Evolutionary conservation across 53 echinoderm and acorn worm species (phyloP).

Genomic region (Patiria pectinifera): DNA sequence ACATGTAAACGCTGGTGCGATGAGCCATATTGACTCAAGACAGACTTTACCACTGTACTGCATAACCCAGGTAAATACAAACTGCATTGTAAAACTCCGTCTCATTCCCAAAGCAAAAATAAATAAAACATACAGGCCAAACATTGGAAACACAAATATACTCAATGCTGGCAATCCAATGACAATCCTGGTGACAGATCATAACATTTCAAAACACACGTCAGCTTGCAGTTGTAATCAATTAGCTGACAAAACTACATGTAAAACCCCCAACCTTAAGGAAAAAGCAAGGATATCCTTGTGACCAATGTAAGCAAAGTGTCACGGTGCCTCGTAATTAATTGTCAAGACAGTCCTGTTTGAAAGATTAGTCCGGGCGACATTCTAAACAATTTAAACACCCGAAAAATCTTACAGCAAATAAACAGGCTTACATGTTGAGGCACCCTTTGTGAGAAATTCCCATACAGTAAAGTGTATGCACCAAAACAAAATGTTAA

Average conservation of each 20-base stretch:
- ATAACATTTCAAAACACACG: neutral
- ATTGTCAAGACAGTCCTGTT: slow-evolving; percentile 9
- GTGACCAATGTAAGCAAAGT: slow-evolving; percentile 7
- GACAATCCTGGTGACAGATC: neutral
- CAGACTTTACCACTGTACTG: too few species aligned
- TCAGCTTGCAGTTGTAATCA: neutral
- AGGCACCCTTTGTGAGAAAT: neutral
- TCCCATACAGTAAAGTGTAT: neutral
- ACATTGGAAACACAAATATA: neutral
- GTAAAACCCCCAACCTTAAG: neutral
- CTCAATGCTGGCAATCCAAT: neutral
- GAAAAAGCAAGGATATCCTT: neutral
- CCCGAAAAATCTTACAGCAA: neutral
- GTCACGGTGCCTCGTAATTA: slow-evolving; percentile 20
- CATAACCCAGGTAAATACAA: too few species aligned
- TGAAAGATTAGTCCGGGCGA: slow-evolving; percentile 9
- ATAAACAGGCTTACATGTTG: slow-evolving; percentile 18
- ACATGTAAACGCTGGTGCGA: too few species aligned
- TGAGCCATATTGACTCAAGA: too few species aligned
- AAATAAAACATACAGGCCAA: neutral
- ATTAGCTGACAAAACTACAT: neutral
- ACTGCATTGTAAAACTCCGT: too few species aligned
- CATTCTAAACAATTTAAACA: neutral
- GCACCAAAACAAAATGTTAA: neutral
- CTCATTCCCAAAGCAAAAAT: too few species aligned